phyloP scores from a whole-genome alignment of 2,888 invertebrate genomes.

The Adela reaumurella region DNA sequence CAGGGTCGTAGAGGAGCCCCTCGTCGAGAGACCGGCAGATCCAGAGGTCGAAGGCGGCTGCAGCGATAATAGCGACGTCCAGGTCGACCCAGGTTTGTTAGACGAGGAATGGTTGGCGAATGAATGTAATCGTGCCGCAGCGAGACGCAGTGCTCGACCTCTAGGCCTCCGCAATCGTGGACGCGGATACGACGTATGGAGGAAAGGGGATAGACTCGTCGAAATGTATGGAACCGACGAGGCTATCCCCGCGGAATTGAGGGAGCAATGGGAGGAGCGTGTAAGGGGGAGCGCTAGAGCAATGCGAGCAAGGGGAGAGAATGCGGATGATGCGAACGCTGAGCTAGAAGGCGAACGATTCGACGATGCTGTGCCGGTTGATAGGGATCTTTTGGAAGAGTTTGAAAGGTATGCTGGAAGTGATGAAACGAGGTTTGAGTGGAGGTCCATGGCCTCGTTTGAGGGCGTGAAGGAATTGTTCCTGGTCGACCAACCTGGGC shows the following conservation, averaged over 20 bases:
- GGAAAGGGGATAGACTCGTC: not conserved
- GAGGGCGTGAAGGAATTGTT: not conserved
- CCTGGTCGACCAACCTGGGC: not conserved
- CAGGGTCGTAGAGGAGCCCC: too few relatives aligned
- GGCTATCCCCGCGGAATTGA: not conserved
- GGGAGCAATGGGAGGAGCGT: not conserved
- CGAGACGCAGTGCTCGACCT: not conserved
- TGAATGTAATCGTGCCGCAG: too few relatives aligned
- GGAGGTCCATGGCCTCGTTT: not conserved
- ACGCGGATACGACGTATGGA: not conserved
- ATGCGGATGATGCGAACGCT: too few relatives aligned
- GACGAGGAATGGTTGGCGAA: too few relatives aligned
- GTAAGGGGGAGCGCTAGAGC: not conserved
- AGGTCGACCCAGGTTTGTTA: too few relatives aligned
- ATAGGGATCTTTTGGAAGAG: not conserved
- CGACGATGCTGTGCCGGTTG: too few relatives aligned
- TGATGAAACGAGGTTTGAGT: not conserved
- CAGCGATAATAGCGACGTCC: too few relatives aligned
- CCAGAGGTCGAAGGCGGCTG: too few relatives aligned
- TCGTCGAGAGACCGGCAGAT: too few relatives aligned
- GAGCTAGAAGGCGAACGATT: too few relatives aligned
- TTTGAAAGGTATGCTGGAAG: not conserved
- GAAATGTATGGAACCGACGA: not conserved
- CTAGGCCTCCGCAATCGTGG: not conserved
- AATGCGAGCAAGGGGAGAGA: too few relatives aligned